Percentiles rank a stretch among this genome's conserved stretches.
Conservation (phyloP, 2,888 invertebrate species). For the Chirona hameri region DNA sequence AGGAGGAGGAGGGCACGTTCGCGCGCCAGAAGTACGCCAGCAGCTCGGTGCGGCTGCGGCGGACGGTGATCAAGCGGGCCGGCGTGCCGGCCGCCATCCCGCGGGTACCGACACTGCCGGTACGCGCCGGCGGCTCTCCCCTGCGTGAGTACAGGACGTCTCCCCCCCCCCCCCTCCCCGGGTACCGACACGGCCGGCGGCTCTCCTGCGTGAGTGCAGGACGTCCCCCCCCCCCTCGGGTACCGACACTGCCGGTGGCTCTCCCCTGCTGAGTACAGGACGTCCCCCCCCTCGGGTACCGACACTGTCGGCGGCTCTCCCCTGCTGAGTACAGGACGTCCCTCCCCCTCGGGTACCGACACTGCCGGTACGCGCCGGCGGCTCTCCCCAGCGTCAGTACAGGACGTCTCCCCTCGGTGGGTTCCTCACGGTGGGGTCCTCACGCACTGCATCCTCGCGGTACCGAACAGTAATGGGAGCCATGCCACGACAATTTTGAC, state of each 20-base stretch:
- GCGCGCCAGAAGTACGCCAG: slow-evolving; percentile 8
- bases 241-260: not conserved
- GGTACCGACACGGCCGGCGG: too few species aligned
- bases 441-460: too few species aligned
- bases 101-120: not conserved
- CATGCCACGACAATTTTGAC: too few species aligned
- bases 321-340: too few species aligned
- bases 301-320: too few species aligned
- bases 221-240: too few species aligned
- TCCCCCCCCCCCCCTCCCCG: too few species aligned
- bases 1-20: slow-evolving; percentile 14
- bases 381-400: slow-evolving; percentile 1
- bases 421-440: too few species aligned
- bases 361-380: not conserved
- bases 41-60: slow-evolving; percentile 23
- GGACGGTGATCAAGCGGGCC: slow-evolving; percentile 1
- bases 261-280: slow-evolving; percentile 5
- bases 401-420: too few species aligned
- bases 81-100: slow-evolving; percentile 25
- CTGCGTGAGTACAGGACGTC: slow-evolving; percentile 25
- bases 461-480: too few species aligned
- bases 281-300: too few species aligned
- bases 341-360: not conserved
- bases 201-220: too few species aligned
- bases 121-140: not conserved